A percentile compares a stretch with the other conserved stretches of the same genome.
Conservation (phyloP, 2,797 vertebrate species). For the Corythornis leucogaster region DNA sequence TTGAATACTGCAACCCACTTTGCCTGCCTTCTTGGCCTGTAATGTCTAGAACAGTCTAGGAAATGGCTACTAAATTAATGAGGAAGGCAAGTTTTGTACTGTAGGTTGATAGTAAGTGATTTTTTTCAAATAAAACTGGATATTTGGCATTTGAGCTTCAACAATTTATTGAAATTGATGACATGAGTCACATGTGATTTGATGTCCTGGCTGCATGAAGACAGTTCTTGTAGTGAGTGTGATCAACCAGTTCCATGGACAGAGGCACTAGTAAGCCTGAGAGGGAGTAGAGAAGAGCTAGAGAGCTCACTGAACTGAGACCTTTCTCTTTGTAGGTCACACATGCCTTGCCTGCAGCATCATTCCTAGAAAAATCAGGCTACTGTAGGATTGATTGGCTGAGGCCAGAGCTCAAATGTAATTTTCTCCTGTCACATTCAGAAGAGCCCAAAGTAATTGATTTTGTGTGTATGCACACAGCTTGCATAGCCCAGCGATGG, state of each 20-base stretch:
- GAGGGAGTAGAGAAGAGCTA: neutral
- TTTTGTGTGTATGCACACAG: neutral
- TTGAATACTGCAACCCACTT: neutral
- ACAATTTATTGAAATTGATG: neutral
- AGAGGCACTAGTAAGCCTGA: neutral
- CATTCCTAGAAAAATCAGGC: conserved; percentile 66
- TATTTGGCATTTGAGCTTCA: neutral
- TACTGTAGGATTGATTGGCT: conserved; percentile 51
- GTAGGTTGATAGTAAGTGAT: neutral
- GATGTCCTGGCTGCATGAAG: neutral
- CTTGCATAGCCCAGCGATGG: neutral
- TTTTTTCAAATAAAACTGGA: neutral
- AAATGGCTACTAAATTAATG: neutral
- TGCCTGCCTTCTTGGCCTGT: neutral
- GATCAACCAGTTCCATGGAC: neutral
- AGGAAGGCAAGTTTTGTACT: neutral
- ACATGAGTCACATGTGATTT: neutral
- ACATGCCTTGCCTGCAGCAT: conserved; percentile 11
- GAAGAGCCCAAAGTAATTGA: conserved; percentile 43
- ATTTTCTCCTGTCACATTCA: conserved; percentile 44
- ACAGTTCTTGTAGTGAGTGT: neutral
- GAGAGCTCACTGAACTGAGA: neutral
- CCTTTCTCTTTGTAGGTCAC: conserved; percentile 52
- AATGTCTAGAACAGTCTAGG: neutral
- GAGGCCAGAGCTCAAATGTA: conserved; percentile 51